Percentiles rank a stretch among this genome's conserved stretches.
phyloP scores from a whole-genome alignment of 2,888 invertebrate species.

The Tubulanus polymorphus region DNA sequence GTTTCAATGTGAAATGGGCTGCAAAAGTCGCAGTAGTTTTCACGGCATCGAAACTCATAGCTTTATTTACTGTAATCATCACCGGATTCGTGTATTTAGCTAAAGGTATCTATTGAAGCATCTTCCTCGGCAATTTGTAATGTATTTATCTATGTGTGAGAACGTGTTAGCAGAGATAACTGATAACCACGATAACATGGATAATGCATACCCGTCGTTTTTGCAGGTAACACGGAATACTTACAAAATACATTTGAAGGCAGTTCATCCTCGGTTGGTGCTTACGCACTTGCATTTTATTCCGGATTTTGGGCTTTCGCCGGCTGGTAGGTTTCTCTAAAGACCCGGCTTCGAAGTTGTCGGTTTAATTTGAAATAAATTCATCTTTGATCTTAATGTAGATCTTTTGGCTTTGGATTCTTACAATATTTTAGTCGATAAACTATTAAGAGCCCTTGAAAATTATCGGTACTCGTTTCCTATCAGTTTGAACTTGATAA shows the following conservation, averaged over 20 bases:
- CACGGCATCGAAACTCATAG: conserved; percentile 39
- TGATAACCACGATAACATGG: too few species aligned
- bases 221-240: conserved; percentile 13
- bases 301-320: conserved; percentile 19
- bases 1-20: conserved; percentile 41
- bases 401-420: too few species aligned
- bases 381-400: not conserved
- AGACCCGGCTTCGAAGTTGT: not conserved
- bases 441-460: too few species aligned
- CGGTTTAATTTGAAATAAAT: not conserved
- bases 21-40: conserved; percentile 44
- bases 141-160: too few species aligned
- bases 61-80: conserved; percentile 69
- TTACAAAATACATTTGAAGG: conserved; percentile 12
- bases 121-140: too few species aligned
- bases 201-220: too few species aligned
- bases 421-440: too few species aligned
- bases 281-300: conserved; percentile 16
- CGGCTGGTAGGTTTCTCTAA: conserved; percentile 13
- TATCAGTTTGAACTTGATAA: too few species aligned
- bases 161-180: too few species aligned
- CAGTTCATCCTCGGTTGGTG: conserved; percentile 8
- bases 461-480: too few species aligned
- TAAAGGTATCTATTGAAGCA: conserved; percentile 41
- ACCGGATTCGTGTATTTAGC: conserved; percentile 82